Evolutionary conservation across 2,888 invertebrate genomes (phyloP).

Genomic region (Sabatieria punctata): DNA sequence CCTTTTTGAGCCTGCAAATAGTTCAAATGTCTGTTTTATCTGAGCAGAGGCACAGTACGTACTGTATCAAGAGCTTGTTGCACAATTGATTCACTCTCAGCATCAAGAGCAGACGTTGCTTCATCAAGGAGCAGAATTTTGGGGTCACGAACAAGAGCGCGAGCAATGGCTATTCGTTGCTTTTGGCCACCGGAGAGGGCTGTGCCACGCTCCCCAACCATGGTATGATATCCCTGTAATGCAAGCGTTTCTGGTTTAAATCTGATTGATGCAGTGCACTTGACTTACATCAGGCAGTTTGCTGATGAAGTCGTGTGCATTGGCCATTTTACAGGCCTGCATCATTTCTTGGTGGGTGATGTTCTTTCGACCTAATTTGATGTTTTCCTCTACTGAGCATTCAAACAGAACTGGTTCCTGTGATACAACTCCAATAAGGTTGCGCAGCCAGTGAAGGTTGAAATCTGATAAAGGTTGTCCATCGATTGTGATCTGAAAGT

Average conservation of each 20-base stretch:
- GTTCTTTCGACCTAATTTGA: slow-evolving; percentile 33
- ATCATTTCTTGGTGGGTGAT: slow-evolving; percentile 18
- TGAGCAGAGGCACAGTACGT: too few relatives aligned
- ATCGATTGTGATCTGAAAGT: slow-evolving; percentile 30
- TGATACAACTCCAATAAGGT: slow-evolving; percentile 20
- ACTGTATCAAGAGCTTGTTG: slow-evolving; percentile 50
- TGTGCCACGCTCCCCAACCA: slow-evolving; percentile 34
- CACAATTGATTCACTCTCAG: slow-evolving; percentile 61
- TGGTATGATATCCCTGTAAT: slow-evolving; percentile 32
- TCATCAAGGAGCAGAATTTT: slow-evolving; percentile 52
- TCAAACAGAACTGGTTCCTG: slow-evolving; percentile 46
- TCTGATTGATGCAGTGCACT: too few relatives aligned
- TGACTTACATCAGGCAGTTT: slow-evolving; percentile 29
- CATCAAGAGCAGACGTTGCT: slow-evolving; percentile 66
- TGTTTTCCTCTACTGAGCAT: slow-evolving; percentile 39
- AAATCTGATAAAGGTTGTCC: slow-evolving; percentile 31
- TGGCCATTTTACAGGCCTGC: slow-evolving; percentile 28
- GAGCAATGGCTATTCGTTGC: slow-evolving; percentile 37
- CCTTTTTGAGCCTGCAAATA: slow-evolving; percentile 19
- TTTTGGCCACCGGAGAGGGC: slow-evolving; percentile 36
- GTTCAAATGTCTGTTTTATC: too few relatives aligned
- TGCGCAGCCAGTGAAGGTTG: slow-evolving; percentile 32
- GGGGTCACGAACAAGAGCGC: slow-evolving; percentile 46
- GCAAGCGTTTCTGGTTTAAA: too few relatives aligned
- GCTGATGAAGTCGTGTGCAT: slow-evolving; percentile 35